Evolutionary conservation across 2,888 invertebrate species (phyloP), one percentile per base, ranked within the genome.

Genomic region (Tridacna gigas): DNA sequence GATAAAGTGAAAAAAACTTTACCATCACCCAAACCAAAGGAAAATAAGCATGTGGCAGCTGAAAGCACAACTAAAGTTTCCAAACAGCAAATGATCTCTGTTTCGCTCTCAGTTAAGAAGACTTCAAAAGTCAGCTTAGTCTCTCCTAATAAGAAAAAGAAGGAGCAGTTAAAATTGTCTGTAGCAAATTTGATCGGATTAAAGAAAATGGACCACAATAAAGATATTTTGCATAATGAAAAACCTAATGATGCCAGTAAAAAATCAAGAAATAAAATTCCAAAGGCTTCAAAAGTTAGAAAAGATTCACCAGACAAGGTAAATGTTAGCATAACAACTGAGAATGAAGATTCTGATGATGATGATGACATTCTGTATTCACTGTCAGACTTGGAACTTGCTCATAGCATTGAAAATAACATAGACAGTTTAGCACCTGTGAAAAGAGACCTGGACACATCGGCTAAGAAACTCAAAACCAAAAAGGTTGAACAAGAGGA

Each of bases 311-410:
- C 45, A 45, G 37, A 67, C 15, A 45, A 51, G 51, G 18, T 51
- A 12, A 26, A 56, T n/a, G 73, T 22, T 1, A 25, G 28, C 47
- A 12, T 47, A 15, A 25, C 37, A 26, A 20, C 25, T 15, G 73
- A 22, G 20, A 13, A 3, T 11, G 28, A 26, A 7, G 60, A 74
- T 18, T 20, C n/a, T 12, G 37, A 81, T 79, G 82, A 83, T 82
- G 91, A 91, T 83, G 90, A 90, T 76, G 89, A 88, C 71, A 80
- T 91, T 74, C 77, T 91, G 61, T 92, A 91, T 83, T 91, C 90
- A 0, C 80, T 92, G 25, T 79, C 83, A 25, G 83, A 84, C 22
- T 20, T n/a, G 47, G 78, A 77, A 28, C 22, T 37, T 48, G 20
- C 7, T 18, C 15, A 20, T 3, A 74, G 48, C n/a, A 5, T 7